Evolutionary conservation across 2,797 vertebrate genomes (phyloP).

Genomic region (Delichon dasypus): DNA sequence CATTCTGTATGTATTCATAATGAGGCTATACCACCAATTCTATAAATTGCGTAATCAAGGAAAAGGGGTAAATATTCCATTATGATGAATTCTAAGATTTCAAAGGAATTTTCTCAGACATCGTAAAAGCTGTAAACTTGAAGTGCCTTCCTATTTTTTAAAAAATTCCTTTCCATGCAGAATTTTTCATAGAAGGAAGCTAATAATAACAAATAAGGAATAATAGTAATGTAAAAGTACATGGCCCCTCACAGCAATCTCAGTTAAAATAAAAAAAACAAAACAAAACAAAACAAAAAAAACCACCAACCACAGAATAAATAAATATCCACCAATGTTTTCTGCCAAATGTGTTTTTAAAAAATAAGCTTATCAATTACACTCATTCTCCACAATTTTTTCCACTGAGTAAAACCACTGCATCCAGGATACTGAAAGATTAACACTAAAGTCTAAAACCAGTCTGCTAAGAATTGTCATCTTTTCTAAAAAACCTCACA

Average conservation of each 20-base stretch:
- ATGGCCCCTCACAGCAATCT: neutral
- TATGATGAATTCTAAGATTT: neutral
- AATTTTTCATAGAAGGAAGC: neutral
- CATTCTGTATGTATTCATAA: neutral
- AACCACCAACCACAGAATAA: neutral
- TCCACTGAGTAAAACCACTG: neutral
- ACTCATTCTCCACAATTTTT: neutral
- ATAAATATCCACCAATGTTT: neutral
- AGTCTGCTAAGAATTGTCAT: slow-evolving; percentile 31
- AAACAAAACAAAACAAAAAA: too few relatives aligned
- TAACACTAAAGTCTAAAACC: slow-evolving; percentile 64
- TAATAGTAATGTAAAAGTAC: neutral
- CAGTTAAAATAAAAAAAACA: neutral
- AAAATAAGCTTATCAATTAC: neutral
- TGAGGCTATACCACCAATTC: neutral
- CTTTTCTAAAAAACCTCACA: neutral
- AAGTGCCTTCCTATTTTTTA: neutral
- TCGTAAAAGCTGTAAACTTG: neutral
- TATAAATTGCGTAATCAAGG: neutral
- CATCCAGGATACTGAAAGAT: neutral
- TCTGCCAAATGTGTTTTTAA: neutral
- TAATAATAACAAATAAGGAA: neutral
- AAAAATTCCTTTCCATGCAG: neutral
- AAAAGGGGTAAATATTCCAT: neutral
- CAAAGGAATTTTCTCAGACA: neutral